Conservation (phyloP, 2,113 vertebrate genomes). For the Miniopterus natalensis region DNA sequence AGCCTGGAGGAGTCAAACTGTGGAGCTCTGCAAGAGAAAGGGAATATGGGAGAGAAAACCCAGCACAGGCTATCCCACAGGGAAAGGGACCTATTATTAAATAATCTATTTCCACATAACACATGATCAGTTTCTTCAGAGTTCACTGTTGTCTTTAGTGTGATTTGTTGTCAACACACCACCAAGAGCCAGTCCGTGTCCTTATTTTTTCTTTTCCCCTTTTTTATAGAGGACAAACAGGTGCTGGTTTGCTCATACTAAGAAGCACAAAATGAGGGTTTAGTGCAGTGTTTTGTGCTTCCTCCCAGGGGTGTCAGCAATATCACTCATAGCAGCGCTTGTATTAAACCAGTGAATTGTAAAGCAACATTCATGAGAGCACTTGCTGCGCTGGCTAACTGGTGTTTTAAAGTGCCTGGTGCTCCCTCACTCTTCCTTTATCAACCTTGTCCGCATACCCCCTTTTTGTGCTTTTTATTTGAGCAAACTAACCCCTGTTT, state of each 20-base stretch:
- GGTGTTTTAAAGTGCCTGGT: not conserved
- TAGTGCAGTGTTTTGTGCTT: not conserved
- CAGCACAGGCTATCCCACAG: not conserved
- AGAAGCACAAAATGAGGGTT: conserved; percentile 24
- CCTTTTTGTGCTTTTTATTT: not conserved
- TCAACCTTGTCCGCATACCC: not conserved
- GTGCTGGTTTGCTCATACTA: not conserved
- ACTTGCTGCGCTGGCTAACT: not conserved
- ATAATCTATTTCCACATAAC: not conserved
- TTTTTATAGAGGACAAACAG: not conserved
- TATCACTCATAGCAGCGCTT: not conserved
- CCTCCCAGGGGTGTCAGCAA: not conserved
- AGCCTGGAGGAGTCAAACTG: conserved; percentile 41
- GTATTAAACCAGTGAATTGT: not conserved
- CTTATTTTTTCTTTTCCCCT: not conserved
- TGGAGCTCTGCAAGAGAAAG: conserved; percentile 8
- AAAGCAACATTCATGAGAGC: not conserved
- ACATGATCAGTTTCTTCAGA: not conserved
- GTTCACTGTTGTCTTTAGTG: not conserved
- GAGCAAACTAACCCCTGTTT: not conserved
- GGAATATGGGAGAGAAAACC: not conserved
- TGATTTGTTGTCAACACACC: not conserved
- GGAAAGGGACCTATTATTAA: conserved; percentile 11
- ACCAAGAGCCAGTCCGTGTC: not conserved
- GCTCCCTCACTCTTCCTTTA: not conserved